Conservation (phyloP, 1,140 invertebrate species). For the Drosophila paulistorum region DNA sequence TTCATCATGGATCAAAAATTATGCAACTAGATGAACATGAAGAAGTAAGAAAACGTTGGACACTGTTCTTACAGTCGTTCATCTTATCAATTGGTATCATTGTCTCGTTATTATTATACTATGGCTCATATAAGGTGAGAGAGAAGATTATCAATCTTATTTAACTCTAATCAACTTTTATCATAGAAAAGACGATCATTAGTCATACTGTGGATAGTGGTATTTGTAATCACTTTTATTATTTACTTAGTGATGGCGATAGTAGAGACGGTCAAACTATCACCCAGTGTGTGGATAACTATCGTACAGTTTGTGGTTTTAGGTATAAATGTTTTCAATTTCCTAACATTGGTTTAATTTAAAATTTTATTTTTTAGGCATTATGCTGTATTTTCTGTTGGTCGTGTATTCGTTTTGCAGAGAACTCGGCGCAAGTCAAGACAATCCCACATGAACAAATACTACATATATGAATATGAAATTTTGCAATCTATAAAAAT, state of each 20-base stretch:
- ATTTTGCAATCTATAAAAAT: conserved; percentile 3
- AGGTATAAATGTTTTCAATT: conserved; percentile 1
- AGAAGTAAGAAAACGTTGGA: conserved; percentile 17
- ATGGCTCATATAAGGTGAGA: conserved; percentile 46
- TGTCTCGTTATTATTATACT: conserved; percentile 20
- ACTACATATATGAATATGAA: background rate
- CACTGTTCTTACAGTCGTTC: conserved; percentile 8
- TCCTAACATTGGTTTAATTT: background rate
- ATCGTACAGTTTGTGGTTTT: conserved; percentile 21
- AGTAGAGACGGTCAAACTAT: background rate
- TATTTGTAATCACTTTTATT: conserved; percentile 17
- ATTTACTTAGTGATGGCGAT: conserved; percentile 26
- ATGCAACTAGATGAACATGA: background rate
- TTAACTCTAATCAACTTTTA: background rate
- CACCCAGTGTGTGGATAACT: background rate
- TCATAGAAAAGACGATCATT: conserved; percentile 30
- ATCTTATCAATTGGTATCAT: conserved; percentile 22
- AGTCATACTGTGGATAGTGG: conserved; percentile 39
- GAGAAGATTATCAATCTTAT: background rate
- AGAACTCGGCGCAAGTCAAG: background rate
- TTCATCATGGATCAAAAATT: background rate
- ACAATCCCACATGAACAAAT: background rate
- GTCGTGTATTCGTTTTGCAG: conserved; percentile 27
- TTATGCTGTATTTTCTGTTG: conserved; percentile 31
- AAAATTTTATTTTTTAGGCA: conserved; percentile 16